Evolutionary conservation across 2,113 vertebrate species (phyloP).

Genomic region (Montifringilla adamsi): DNA sequence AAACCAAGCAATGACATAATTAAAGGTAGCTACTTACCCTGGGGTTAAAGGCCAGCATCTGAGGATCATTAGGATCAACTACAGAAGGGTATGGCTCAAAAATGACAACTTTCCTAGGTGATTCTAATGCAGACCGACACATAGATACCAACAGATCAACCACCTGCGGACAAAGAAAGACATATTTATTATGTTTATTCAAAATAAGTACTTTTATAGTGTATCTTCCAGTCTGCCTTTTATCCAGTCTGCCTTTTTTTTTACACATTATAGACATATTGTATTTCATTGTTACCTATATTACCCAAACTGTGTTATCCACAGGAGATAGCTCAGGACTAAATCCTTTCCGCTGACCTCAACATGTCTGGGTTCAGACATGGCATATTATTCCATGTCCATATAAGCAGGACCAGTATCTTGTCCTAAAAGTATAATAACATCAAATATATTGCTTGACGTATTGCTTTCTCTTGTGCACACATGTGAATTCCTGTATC

Average conservation of each 20-base stretch:
- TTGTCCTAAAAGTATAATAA: neutral
- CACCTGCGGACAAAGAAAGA: constrained; percentile 74
- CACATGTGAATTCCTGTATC: neutral
- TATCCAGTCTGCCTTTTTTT: neutral
- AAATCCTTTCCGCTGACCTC: neutral
- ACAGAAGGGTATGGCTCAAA: constrained; percentile 94
- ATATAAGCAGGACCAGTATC: neutral
- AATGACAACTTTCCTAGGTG: constrained; percentile 89
- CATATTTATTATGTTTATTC: neutral
- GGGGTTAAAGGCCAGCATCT: constrained; percentile 90
- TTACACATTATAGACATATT: neutral
- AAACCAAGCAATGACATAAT: neutral
- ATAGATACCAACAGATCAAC: constrained; percentile 89
- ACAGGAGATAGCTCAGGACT: neutral
- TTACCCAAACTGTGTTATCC: rapidly evolving
- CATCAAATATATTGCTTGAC: neutral
- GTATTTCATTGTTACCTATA: neutral
- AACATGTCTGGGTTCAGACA: neutral
- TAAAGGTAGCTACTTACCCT: constrained; percentile 71
- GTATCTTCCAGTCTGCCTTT: neutral
- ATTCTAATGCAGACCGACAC: constrained; percentile 89
- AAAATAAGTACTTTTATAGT: neutral
- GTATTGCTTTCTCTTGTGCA: neutral
- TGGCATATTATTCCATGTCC: neutral
- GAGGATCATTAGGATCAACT: constrained; percentile 87